phyloP scores from a whole-genome alignment of 2,113 vertebrate species.

The Triplophysa dalaica region DNA sequence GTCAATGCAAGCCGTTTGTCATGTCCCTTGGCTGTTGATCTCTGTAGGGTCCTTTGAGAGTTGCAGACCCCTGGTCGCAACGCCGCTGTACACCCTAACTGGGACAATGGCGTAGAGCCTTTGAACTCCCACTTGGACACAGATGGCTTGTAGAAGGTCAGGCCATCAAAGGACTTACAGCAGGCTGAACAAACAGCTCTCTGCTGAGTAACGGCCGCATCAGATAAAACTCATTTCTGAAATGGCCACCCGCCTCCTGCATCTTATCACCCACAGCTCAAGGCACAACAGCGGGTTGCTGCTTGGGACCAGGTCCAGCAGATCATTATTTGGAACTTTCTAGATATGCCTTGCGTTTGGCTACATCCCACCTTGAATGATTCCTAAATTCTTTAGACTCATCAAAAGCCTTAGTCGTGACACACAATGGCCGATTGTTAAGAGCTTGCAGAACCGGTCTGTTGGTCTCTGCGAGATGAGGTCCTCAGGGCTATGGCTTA shows the following conservation, averaged over 20 bases:
- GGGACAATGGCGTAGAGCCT: conserved; percentile 31
- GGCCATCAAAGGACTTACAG: conserved; percentile 40
- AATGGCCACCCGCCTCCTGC: background rate
- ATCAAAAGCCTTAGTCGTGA: conserved; percentile 30
- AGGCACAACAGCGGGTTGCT: conserved; percentile 10
- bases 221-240: conserved; percentile 44
- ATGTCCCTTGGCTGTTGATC: conserved; percentile 34
- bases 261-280: conserved; percentile 20
- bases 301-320: background rate
- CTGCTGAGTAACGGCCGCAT: conserved; percentile 9
- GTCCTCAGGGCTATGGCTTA: conserved; percentile 2
- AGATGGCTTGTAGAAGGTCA: conserved; percentile 20
- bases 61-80: background rate
- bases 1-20: conserved; percentile 28
- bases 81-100: conserved; percentile 10
- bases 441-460: conserved; percentile 42
- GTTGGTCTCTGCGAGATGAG: conserved; percentile 11
- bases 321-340: conserved; percentile 32
- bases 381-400: conserved; percentile 39
- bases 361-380: background rate
- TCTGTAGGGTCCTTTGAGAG: conserved; percentile 35
- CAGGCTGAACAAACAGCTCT: conserved; percentile 35
- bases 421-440: conserved; percentile 41
- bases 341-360: conserved; percentile 1
- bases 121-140: conserved; percentile 46